Conservation (phyloP, 2,797 vertebrate genomes). For the Falco peregrinus region DNA sequence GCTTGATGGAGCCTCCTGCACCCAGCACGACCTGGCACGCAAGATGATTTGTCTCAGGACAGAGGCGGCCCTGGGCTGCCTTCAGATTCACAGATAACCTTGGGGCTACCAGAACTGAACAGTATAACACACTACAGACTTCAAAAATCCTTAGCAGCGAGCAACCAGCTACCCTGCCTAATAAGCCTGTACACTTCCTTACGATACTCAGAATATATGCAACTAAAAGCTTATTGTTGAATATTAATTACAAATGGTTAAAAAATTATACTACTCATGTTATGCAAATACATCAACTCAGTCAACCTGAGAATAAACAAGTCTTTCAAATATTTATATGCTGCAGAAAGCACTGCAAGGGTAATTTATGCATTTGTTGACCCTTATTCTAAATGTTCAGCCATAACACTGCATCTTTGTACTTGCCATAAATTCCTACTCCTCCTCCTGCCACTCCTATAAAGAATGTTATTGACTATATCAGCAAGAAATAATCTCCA, state of each 20-base stretch:
- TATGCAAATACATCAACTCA: neutral
- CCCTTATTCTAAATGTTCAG: neutral
- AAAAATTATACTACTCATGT: neutral
- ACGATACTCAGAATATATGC: neutral
- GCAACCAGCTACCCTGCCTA: neutral
- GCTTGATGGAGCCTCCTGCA: neutral
- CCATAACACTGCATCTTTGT: neutral
- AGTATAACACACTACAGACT: neutral
- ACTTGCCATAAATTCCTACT: neutral
- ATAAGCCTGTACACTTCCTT: neutral
- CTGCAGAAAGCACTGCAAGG: neutral
- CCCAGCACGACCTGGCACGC: accelerated
- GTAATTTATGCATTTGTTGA: neutral
- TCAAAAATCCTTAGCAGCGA: neutral
- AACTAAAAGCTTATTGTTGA: neutral
- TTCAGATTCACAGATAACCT: neutral
- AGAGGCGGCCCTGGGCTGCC: neutral
- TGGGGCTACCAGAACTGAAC: neutral
- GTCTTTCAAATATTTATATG: neutral
- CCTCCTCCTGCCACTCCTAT: neutral
- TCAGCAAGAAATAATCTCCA: neutral
- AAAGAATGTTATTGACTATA: neutral
- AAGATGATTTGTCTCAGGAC: neutral
- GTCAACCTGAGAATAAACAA: neutral
- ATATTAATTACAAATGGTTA: neutral